These are phyloP conservation scores for human (Homo sapiens) DNA, from an alignment of 2,113 vertebrate species.

Conservation along the genomic window DNA sequence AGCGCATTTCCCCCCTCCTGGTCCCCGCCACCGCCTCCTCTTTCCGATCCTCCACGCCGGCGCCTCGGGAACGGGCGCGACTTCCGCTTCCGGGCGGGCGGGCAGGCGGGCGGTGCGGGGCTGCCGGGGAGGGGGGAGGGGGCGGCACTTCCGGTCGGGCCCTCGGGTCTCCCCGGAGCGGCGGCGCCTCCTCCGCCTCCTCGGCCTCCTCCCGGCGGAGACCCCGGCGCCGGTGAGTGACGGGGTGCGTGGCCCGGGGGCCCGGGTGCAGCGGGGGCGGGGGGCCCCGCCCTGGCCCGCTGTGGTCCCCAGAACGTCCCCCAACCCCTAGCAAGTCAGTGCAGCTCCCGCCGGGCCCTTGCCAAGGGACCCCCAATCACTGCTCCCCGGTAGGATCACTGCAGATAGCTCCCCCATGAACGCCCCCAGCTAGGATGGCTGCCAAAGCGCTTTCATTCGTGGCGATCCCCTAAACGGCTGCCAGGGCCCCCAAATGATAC, in stretches of 20 bases:
- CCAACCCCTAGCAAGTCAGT: background rate
- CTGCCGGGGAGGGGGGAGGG: constrained; percentile 65
- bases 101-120: constrained; percentile 64
- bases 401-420: background rate
- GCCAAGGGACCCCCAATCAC: background rate
- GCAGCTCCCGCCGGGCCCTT: constrained; percentile 19
- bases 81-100: constrained; percentile 73
- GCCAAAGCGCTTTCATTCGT: background rate
- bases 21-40: background rate
- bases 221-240: constrained; percentile 81
- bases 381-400: background rate
- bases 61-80: constrained; percentile 50
- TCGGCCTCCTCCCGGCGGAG: constrained; percentile 72
- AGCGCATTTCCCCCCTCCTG: background rate
- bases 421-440: background rate
- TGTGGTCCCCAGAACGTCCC: background rate
- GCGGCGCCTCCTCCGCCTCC: constrained; percentile 74
- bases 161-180: constrained; percentile 78
- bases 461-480: background rate
- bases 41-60: constrained; percentile 57
- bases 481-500: background rate
- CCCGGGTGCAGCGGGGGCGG: constrained; percentile 44
- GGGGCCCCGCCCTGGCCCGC: constrained; percentile 46
- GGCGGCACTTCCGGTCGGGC: constrained; percentile 77
- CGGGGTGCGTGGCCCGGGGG: constrained; percentile 52